A percentile compares a stretch with the other conserved stretches of the same genome.
phyloP scores from a whole-genome alignment of 1,140 invertebrate genomes.

The Drosophila punjabiensis region DNA sequence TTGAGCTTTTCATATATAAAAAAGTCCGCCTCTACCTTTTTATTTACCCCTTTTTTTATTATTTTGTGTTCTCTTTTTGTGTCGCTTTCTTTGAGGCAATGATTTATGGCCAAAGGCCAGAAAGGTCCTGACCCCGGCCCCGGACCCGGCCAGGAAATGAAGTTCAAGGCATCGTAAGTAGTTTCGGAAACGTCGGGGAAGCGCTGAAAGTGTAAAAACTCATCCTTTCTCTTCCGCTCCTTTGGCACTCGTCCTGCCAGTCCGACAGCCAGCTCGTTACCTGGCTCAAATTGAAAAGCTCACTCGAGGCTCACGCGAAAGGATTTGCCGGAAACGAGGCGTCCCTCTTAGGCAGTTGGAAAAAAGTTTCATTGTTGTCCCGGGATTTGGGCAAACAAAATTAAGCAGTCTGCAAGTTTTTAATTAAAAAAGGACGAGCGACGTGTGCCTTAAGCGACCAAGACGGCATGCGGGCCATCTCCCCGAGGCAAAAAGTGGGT shows the following conservation, averaged over 20 bases:
- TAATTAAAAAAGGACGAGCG: constrained; percentile 80
- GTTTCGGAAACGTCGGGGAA: constrained; percentile 69
- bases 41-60: constrained; percentile 40
- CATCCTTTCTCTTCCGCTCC: constrained; percentile 16
- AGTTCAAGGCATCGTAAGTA: constrained; percentile 80
- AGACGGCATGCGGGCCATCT: constrained; percentile 39
- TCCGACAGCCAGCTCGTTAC: constrained; percentile 52
- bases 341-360: constrained; percentile 52
- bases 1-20: constrained; percentile 58
- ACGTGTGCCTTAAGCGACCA: constrained; percentile 65
- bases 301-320: constrained; percentile 62
- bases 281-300: constrained; percentile 81
- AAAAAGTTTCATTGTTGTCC: constrained; percentile 81
- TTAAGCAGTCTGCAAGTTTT: constrained; percentile 83
- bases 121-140: constrained; percentile 42
- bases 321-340: constrained; percentile 35
- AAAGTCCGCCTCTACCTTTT: constrained; percentile 47
- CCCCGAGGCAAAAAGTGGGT: not conserved
- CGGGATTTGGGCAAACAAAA: constrained; percentile 82
- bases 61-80: constrained; percentile 39
- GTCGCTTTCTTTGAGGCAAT: constrained; percentile 62
- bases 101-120: constrained; percentile 77
- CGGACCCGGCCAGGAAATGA: constrained; percentile 62
- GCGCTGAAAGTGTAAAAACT: constrained; percentile 68
- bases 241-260: constrained; percentile 28